Evolutionary conservation across 2,797 vertebrate genomes (phyloP).

Genomic region (Masticophis lateralis): DNA sequence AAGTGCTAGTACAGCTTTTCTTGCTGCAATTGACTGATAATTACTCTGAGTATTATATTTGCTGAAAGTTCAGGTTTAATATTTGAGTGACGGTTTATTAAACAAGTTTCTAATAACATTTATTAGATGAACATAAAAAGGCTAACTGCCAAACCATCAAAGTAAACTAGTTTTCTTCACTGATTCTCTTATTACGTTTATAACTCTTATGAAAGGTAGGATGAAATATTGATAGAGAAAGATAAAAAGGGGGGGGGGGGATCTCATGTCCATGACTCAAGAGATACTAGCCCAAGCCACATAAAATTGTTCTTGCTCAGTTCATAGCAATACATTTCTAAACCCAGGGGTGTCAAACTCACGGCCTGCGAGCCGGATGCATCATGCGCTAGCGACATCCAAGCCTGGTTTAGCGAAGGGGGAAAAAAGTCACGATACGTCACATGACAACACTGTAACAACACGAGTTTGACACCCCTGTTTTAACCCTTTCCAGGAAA

Average conservation of each 20-base stretch:
- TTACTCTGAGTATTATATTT: neutral
- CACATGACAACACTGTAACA: no score
- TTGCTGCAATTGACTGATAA: neutral
- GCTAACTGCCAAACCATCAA: fast-evolving
- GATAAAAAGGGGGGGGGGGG: neutral
- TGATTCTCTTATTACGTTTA: neutral
- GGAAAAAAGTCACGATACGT: no score
- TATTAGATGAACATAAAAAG: neutral
- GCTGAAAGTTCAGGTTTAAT: neutral
- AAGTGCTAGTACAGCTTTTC: neutral
- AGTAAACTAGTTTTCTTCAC: neutral
- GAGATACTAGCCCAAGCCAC: conserved; percentile 16
- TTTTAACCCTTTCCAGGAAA: conserved; percentile 2
- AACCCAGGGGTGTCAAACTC: no score
- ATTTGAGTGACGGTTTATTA: neutral
- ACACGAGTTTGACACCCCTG: no score
- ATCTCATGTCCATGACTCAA: conserved; percentile 17
- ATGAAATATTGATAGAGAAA: neutral
- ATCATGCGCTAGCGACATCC: no score
- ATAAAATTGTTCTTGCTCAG: neutral
- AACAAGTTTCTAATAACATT: neutral
- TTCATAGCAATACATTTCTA: conserved; percentile 23
- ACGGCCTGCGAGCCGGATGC: no score
- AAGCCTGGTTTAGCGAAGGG: no score
- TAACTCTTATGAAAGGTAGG: neutral